Conservation (phyloP, 2,797 vertebrate species). For the Sebastes trivittatus region DNA sequence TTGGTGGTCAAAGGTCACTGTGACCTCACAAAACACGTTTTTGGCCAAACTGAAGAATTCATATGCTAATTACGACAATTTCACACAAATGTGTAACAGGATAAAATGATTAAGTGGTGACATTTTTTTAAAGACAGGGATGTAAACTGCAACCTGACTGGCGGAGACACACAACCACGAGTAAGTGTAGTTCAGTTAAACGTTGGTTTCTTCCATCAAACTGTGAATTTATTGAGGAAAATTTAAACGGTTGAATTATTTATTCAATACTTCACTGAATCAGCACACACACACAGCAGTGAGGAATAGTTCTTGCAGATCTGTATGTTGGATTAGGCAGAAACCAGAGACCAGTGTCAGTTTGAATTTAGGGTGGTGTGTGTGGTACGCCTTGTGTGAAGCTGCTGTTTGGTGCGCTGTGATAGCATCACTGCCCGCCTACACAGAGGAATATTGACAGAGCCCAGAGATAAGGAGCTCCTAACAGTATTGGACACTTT, state of each 20-base stretch:
- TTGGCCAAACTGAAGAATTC: too few relatives aligned
- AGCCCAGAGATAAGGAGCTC: constrained; percentile 75
- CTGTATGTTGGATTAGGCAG: constrained; percentile 20
- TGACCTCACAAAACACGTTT: too few relatives aligned
- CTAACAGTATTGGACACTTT: constrained; percentile 79
- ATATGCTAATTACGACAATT: too few relatives aligned
- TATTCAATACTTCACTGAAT: constrained; percentile 50
- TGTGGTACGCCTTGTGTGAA: constrained; percentile 27
- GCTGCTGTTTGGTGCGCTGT: constrained; percentile 44
- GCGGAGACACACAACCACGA: too few relatives aligned
- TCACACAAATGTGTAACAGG: too few relatives aligned
- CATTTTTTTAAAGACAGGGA: too few relatives aligned
- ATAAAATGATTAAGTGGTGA: too few relatives aligned
- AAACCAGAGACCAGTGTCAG: constrained; percentile 13
- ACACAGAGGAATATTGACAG: constrained; percentile 75
- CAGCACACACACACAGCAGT: background rate
- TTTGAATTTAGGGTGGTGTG: constrained; percentile 9
- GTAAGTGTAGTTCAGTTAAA: background rate
- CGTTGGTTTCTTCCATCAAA: constrained; percentile 20
- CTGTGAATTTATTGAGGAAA: constrained; percentile 42
- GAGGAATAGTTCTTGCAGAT: constrained; percentile 5
- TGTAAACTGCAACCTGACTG: too few relatives aligned
- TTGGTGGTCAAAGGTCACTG: too few relatives aligned
- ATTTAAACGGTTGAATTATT: constrained; percentile 50
- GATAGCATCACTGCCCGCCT: constrained; percentile 59